Evolutionary conservation across 2,113 vertebrate genomes (phyloP), one percentile per base, ranked within the genome.

Genomic region (Dascyllus trimaculatus): DNA sequence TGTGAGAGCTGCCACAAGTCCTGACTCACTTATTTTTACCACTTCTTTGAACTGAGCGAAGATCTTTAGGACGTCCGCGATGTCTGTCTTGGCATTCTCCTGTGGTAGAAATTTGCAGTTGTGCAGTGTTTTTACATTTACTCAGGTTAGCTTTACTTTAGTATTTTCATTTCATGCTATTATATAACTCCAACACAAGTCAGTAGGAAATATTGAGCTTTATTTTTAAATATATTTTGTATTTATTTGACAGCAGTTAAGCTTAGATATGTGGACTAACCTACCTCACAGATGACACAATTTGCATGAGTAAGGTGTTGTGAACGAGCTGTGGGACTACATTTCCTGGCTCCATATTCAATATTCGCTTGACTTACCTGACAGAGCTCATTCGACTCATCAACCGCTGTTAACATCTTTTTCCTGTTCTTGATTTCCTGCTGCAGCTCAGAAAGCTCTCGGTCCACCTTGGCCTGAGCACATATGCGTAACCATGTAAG

Each of bases 381-480:
- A 24, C 21, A 13, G 29, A 51, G 24, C 32, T 13, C 29, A 4
- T 1, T n/a, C 22, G 26, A 18, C 18, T 25, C 21, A 0, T 15
- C 58, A 32, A 35, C 17, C 26, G 10, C 60, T 15, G 5, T 25
- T 10, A 71, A 15, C 57, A 61, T 11, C n/a, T 18, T 46, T 19
- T 22, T 71, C 22, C 56, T 71, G n/a, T 60, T 29, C 45, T 52
- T 29, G 45, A 71, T 49, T 2, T 38, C 32, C 43, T 71, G n/a
- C 45, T 40, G 26, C 45, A 71, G 56, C 1, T 71, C 69, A 2
- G 26, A n/a, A 21, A 71, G 19, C 48, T 71, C 69, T 48, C 51
- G 26, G 4, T 49, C n/a, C 4, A 61, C 13, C 45, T 52, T 29
- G 15, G 26, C 29, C 69, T 49, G 48, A 8, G 13, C 40, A 43